Conservation (phyloP, 2,113 vertebrate species). For the Halcyon malimbica region DNA sequence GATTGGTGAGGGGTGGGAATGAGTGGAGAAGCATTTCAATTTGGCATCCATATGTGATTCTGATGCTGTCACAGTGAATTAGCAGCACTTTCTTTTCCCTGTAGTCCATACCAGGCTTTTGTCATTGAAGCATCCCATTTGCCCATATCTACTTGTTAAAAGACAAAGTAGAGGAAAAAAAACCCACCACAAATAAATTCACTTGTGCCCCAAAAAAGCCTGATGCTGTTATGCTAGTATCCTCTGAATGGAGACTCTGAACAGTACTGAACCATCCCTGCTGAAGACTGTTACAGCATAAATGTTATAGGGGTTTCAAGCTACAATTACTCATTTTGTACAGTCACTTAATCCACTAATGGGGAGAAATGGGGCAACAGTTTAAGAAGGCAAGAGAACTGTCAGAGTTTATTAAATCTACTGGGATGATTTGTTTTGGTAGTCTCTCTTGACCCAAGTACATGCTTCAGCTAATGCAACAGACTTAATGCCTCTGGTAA, state of each 20-base stretch:
- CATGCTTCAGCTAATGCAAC: slow-evolving; percentile 36
- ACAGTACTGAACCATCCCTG: background rate
- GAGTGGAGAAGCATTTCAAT: slow-evolving; percentile 51
- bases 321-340: slow-evolving; percentile 46
- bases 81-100: slow-evolving; percentile 26
- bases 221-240: background rate
- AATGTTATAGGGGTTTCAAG: background rate
- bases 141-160: background rate
- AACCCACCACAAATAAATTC: background rate
- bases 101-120: slow-evolving; percentile 6
- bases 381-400: slow-evolving; percentile 61
- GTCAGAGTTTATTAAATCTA: slow-evolving; percentile 49
- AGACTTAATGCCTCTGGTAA: slow-evolving; percentile 52
- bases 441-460: slow-evolving; percentile 45
- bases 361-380: slow-evolving; percentile 42
- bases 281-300: background rate
- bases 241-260: background rate
- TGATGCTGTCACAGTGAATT: slow-evolving; percentile 67
- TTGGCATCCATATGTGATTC: slow-evolving; percentile 31
- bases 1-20: slow-evolving; percentile 21
- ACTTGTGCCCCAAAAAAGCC: background rate
- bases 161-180: background rate
- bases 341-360: slow-evolving; percentile 60
- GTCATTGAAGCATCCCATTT: slow-evolving; percentile 40
- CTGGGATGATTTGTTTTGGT: slow-evolving; percentile 35